Conservation (phyloP, 2,888 invertebrate species). For the Chromoteleia sp. region DNA sequence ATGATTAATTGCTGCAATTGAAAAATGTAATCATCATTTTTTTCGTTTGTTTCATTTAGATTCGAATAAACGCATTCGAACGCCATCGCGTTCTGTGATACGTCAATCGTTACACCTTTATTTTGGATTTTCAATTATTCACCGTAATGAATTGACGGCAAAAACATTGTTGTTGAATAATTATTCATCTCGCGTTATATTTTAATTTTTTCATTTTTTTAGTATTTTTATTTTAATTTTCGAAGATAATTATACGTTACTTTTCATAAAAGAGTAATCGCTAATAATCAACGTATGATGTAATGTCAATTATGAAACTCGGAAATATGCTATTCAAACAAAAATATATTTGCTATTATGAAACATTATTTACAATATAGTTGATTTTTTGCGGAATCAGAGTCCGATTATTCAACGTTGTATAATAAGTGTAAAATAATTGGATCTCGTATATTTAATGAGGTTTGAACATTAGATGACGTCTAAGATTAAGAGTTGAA, state of each 20-base stretch:
- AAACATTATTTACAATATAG: conserved; percentile 56
- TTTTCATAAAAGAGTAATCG: conserved; percentile 57
- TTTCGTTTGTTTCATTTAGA: neutral
- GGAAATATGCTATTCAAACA: conserved; percentile 48
- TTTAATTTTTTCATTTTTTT: conserved; percentile 21
- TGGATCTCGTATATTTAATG: conserved; percentile 33
- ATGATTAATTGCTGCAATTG: neutral
- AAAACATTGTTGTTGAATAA: conserved; percentile 6
- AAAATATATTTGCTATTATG: conserved; percentile 57
- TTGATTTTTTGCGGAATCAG: conserved; percentile 28
- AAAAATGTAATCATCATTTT: neutral
- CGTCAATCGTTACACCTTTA: too few species aligned
- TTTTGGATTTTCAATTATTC: neutral
- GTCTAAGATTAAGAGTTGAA: conserved; percentile 11
- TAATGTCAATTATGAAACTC: conserved; percentile 60
- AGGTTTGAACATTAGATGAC: conserved; percentile 8
- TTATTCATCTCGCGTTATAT: conserved; percentile 27
- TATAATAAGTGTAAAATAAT: conserved; percentile 30
- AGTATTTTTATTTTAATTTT: conserved; percentile 58
- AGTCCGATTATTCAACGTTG: conserved; percentile 18
- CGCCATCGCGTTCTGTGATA: too few species aligned
- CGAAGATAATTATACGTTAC: conserved; percentile 44
- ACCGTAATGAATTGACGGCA: conserved; percentile 6
- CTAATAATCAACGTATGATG: conserved; percentile 55
- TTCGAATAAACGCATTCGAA: neutral